Evolutionary conservation across 2,797 vertebrate species (phyloP).

Genomic region (Syngnathus acus): DNA sequence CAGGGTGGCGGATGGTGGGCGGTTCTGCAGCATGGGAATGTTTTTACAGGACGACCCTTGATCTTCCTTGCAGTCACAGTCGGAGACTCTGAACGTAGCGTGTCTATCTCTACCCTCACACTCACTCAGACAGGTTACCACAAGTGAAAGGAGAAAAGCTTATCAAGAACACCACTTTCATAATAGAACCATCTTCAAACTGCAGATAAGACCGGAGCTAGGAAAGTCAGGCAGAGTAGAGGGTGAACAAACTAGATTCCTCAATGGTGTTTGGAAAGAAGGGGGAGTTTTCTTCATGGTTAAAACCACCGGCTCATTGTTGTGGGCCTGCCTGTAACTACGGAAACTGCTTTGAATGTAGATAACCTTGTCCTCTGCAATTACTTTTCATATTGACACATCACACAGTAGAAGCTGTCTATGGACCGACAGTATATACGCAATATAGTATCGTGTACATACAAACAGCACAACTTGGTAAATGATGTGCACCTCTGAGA

Average conservation of each 20-base stretch:
- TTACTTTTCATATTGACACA: not conserved
- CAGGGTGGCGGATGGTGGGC: slow-evolving; percentile 23
- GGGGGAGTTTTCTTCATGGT: not conserved
- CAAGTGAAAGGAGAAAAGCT: slow-evolving; percentile 27
- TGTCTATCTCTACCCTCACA: slow-evolving; percentile 47
- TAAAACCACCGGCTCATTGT: too few species aligned
- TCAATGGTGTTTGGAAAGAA: not conserved
- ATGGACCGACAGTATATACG: not conserved
- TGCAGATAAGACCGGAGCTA: not conserved
- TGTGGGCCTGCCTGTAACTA: too few species aligned
- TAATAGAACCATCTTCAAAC: not conserved
- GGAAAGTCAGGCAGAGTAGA: not conserved
- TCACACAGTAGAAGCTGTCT: not conserved
- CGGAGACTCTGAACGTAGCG: slow-evolving; percentile 49
- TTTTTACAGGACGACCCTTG: slow-evolving; percentile 74
- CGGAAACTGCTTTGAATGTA: too few species aligned
- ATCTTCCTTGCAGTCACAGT: slow-evolving; percentile 71
- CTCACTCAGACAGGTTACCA: slow-evolving; percentile 41
- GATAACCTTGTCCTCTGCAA: not conserved
- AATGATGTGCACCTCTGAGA: slow-evolving; percentile 55
- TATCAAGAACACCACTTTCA: slow-evolving; percentile 53
- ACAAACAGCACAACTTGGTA: slow-evolving; percentile 16
- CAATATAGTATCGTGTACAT: slow-evolving; percentile 5
- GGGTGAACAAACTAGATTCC: not conserved
- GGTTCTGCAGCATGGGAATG: slow-evolving; percentile 71